phyloP scores from a whole-genome alignment of 2,888 invertebrate species.

The Dastarcus helophoroides region DNA sequence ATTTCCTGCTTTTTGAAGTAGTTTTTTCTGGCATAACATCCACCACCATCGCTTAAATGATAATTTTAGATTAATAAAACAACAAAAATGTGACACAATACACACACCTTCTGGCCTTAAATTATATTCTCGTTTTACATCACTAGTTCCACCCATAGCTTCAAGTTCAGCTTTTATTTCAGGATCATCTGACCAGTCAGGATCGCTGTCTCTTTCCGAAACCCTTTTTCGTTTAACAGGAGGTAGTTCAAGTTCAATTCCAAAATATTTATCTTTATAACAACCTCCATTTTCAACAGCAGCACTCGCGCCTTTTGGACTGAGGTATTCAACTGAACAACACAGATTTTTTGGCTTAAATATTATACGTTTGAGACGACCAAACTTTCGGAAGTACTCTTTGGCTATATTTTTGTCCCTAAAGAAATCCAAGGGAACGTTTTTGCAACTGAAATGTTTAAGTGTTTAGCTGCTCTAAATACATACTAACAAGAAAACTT shows the following conservation, averaged over 20 bases:
- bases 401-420: constrained; percentile 50
- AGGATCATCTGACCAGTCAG: constrained; percentile 48
- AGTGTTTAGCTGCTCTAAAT: neutral
- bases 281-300: constrained; percentile 50
- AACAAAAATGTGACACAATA: constrained; percentile 1
- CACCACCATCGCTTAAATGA: constrained; percentile 7
- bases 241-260: constrained; percentile 13
- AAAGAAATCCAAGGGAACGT: constrained; percentile 53
- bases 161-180: constrained; percentile 60
- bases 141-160: constrained; percentile 45
- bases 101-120: constrained; percentile 18
- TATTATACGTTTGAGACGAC: constrained; percentile 53
- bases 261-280: constrained; percentile 51
- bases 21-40: constrained; percentile 12
- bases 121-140: constrained; percentile 25
- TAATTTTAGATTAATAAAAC: constrained; percentile 1
- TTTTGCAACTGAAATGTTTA: constrained; percentile 41
- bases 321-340: constrained; percentile 60
- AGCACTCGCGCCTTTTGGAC: constrained; percentile 43
- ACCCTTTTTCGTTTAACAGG: constrained; percentile 1
- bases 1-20: constrained; percentile 6
- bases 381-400: constrained; percentile 60
- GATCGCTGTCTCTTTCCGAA: constrained; percentile 28
- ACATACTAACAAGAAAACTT: too few relatives aligned
- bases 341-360: constrained; percentile 50